phyloP scores from a whole-genome alignment of 2,888 invertebrate genomes.

The Pollenia griseotomentosa region DNA sequence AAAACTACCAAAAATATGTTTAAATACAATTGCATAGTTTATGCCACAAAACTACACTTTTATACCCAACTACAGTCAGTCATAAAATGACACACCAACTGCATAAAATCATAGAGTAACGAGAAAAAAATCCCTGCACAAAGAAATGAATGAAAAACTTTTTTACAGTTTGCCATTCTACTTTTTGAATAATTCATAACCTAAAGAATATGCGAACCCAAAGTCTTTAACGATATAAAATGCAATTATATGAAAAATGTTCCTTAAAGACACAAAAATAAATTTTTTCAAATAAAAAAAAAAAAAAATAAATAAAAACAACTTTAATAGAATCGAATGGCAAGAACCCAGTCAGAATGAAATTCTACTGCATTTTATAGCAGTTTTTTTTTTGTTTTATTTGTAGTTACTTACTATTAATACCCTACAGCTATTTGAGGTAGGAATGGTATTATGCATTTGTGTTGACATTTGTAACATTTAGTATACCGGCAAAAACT shows the following conservation, averaged over 20 bases:
- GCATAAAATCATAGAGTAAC: background rate
- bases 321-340: background rate
- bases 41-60: slow-evolving; percentile 16
- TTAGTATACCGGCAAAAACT: no score
- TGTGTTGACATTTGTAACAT: no score
- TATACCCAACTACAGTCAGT: slow-evolving; percentile 22
- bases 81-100: slow-evolving; percentile 25
- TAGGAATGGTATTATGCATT: no score
- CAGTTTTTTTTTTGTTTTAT: background rate
- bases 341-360: slow-evolving; percentile 1
- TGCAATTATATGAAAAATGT: slow-evolving; percentile 69
- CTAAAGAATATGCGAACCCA: slow-evolving; percentile 62
- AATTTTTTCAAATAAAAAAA: background rate
- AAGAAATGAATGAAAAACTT: slow-evolving; percentile 7
- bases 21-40: slow-evolving; percentile 45
- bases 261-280: slow-evolving; percentile 47
- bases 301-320: background rate
- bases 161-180: slow-evolving; percentile 61
- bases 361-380: slow-evolving; percentile 46
- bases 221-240: slow-evolving; percentile 70
- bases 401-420: no score
- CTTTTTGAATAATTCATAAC: slow-evolving; percentile 73
- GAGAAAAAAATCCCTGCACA: slow-evolving; percentile 10
- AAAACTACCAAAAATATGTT: slow-evolving; percentile 29
- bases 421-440: no score